Evolutionary conservation across 2,113 vertebrate genomes (phyloP), one percentile per base, ranked within the genome.

Genomic region (Chlamydotis undulata): DNA sequence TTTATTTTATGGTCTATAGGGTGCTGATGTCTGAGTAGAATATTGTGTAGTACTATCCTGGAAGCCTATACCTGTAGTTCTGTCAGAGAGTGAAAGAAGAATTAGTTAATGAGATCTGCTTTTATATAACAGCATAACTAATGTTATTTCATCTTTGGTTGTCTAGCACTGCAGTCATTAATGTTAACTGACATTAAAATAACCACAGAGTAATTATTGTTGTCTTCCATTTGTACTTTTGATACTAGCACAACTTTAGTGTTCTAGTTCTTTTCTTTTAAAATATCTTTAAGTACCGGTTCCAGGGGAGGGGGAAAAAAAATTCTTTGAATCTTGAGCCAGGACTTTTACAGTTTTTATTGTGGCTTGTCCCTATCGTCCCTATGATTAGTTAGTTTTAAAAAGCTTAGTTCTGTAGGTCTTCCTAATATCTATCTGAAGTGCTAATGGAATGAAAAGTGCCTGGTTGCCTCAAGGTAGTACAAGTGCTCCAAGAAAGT

Each of bases 101-200:
- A 31, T 59, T 87, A 45, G 39, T 69, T 93, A 85, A 73, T 53
- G 41, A 95, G 55, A 74, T 52, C 55, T 83, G 61, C 14, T 95
- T 93, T 74, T 80, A 39, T 49, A 29, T 19, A 80, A 83, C 7
- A 61, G 19, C n/a, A 79, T 83, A 85, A 65, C 24, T 85, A 69
- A 88, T 41, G 23, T 9, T 78, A 52, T 87, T 95, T 90, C 60
- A 74, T 80, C 15, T 90, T 63, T 67, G 24, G 13, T 31, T 75
- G n/a, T 86, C 64, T 83, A 86, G 76, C n/a, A 29, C 25, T 77
- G 22, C 31, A 81, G 60, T 69, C 39, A 12, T 59, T 89, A 76
- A 55, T 65, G 29, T 35, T 74, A 77, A 28, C 29, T 39, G 29
- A 63, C 14, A 57, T 53, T 69, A 67, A 88, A 95, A 77, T 75